Evolutionary conservation across 2,888 invertebrate species (phyloP), one percentile per base, ranked within the genome.

Genomic region (Platycheirus rosarum): DNA sequence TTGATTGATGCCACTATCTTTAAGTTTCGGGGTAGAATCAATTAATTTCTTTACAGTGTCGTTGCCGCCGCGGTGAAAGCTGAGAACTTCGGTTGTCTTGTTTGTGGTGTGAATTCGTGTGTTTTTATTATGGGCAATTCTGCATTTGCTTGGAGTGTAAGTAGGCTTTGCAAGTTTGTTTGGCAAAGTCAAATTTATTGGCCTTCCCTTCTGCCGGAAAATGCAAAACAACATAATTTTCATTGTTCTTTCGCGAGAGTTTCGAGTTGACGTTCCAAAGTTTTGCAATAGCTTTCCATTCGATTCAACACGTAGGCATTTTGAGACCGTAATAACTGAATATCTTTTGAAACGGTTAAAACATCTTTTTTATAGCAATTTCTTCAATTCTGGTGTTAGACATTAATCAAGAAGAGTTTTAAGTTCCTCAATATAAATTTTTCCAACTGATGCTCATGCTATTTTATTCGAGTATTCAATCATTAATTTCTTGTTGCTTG

Each of bases 181-280:
- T 62, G 1, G 62, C 44, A 46, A 62, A 62, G 2, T 46, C 32
- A 35, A 46, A 18, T 9, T 46, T 62, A 20, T 62, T 13, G 32
- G 62, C 16, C 29, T 46, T 62, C 1, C 32, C 62, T 8, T 32
- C 46, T 11, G 62, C 46, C 11, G 62, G 46, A 13, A 62, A 62
- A 46, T 18, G 32, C 5, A 46, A 2, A 8, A 62, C 62, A 16
- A 62, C 62, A 13, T 35, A 11, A 63, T 63, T 46, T 13, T 63
- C 35, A 23, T 32, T 63, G 0, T 20, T 11, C 20, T 20, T 18
- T 0, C 62, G 46, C 0, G 9, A 48, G 4, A 7, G 11, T 1
- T 7, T 63, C 62, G 0, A 48, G 35, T 35, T 49, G 49, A 2
- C 49, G 26, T 20, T 49, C 29, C 8, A 49, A 13, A 8, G 13